Base-by-base conservation (phyloP, 2,888 invertebrate genomes). In the Saturnia pavonia region DNA sequence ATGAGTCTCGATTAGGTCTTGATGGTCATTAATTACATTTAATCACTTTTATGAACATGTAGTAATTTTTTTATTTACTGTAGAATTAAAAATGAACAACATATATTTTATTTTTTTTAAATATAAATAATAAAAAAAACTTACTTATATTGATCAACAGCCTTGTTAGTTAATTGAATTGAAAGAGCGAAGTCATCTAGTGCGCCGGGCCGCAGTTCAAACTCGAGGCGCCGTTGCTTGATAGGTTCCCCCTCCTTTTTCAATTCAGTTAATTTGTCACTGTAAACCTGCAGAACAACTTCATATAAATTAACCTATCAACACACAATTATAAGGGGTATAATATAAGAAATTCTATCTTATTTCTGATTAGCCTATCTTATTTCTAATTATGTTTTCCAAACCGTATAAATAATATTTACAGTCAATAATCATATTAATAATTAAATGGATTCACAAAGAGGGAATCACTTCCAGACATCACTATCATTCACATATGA, bases 221-320 rank as follows among this genome's bases (percentile, higher is more conserved):
- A 97, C 88, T 99, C 99, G 60, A 95, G 90, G 78, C 96, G 96
- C 67, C 99, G 95, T 76, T 96, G 96, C 82, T 97, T 97, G 71
- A 99, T 97, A 0, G 99, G 98, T 85, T 99, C 98, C 14, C 99
- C 99, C 88, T 96, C 95, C 74, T 95, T 95, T 94, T 97, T 94
- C 77, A 96, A 86, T 72, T 95, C 95, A 0, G 91, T 83, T 73
- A 96, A 84, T 82, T 96, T 96, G 79, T 95, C 95, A 74, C 95
- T 94, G 85, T 96, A 96, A 63, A 94, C 94, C 89, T 95, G 88
- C 48, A 73, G 72, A 60, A 40, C 76, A 69, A 54, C 25, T 27
- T 16, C 6, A 27, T 14, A 14, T 6, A 60, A 9, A 60, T 14
- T 51, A 25, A 14, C 57, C 25, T 27, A 11, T 22, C 11, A 1